Conservation (phyloP, 1,140 invertebrate genomes). For the Chrysomallon squamiferum region DNA sequence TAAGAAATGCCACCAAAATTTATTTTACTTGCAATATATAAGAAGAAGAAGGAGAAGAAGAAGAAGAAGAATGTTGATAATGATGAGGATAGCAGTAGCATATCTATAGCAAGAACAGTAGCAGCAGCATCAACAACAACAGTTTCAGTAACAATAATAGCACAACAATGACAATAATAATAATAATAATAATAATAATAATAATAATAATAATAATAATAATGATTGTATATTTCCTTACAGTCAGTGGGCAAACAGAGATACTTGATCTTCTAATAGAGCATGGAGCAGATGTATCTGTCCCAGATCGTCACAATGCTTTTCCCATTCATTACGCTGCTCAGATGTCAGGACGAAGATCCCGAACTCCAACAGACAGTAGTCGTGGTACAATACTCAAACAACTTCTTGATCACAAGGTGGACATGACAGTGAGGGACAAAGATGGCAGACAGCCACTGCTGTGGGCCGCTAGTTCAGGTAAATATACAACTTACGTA, state of each 20-base stretch:
- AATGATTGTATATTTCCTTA: conserved; percentile 62
- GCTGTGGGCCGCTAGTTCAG: conserved; percentile 95
- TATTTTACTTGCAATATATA: no score
- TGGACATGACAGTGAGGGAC: conserved; percentile 84
- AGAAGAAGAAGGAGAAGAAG: no score
- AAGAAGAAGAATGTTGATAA: no score
- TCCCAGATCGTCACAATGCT: conserved; percentile 91
- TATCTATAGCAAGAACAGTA: no score
- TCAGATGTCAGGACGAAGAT: conserved; percentile 76
- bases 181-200: no score
- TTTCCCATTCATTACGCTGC: conserved; percentile 96
- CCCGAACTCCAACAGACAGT: conserved; percentile 23
- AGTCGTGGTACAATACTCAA: conserved; percentile 77
- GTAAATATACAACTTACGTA: conserved; percentile 61
- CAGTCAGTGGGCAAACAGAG: conserved; percentile 70
- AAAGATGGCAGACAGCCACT: conserved; percentile 91
- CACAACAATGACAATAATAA: no score
- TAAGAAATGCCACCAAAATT: no score
- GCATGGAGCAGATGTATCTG: conserved; percentile 81
- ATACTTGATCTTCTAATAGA: conserved; percentile 80
- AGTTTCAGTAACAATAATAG: no score
- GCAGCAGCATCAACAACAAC: no score
- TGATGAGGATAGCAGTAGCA: no score
- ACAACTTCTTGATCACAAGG: conserved; percentile 80
- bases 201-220: no score